Percentiles rank a stretch among this genome's conserved stretches.
Evolutionary conservation across 2,797 vertebrate species (phyloP).

Genomic region (Cheirogaleus major): DNA sequence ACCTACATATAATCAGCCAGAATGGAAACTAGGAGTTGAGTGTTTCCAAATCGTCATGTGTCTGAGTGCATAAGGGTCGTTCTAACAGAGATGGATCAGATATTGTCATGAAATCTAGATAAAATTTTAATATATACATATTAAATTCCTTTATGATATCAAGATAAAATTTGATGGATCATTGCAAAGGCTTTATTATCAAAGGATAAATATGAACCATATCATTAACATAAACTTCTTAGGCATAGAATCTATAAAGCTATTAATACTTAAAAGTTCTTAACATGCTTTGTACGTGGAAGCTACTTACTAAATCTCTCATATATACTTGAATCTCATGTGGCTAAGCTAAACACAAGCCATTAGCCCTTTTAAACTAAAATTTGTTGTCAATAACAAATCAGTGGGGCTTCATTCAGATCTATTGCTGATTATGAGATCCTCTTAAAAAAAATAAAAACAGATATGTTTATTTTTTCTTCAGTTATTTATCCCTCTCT

Average conservation of each 20-base stretch:
- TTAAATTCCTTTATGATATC: not conserved
- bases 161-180: not conserved
- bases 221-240: not conserved
- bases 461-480: not conserved
- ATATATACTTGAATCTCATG: not conserved
- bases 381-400: not conserved
- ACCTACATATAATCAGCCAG: not conserved
- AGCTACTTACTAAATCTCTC: not conserved
- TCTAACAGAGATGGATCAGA: not conserved
- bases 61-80: not conserved
- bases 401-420: not conserved
- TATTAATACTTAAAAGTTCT: not conserved
- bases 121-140: slow-evolving; percentile 10
- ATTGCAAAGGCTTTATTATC: slow-evolving; percentile 20
- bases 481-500: not conserved
- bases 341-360: not conserved
- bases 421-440: slow-evolving; percentile 6
- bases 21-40: slow-evolving; percentile 3
- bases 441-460: not conserved
- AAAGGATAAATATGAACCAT: not conserved
- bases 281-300: slow-evolving; percentile 2
- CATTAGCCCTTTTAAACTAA: not conserved
- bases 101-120: not conserved
- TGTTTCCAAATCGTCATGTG: not conserved
- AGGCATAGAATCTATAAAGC: not conserved